Evolutionary conservation across 2,797 vertebrate genomes (phyloP).

Genomic region (Intellagama lesueurii): DNA sequence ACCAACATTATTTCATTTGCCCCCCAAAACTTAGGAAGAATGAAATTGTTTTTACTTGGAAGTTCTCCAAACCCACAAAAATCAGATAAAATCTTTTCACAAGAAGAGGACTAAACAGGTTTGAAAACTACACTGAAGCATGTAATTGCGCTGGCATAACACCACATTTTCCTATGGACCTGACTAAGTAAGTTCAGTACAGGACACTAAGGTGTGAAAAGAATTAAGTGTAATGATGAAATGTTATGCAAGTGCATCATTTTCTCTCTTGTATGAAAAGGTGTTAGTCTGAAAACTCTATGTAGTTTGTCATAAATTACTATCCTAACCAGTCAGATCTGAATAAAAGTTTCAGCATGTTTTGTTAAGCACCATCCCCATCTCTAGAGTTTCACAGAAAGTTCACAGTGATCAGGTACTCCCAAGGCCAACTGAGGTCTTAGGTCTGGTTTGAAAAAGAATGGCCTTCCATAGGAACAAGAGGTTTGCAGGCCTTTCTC

Average conservation of each 20-base stretch:
- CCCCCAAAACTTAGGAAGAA: background rate
- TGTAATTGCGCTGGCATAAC: background rate
- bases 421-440: background rate
- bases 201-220: background rate
- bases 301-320: background rate
- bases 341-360: background rate
- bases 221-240: background rate
- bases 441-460: background rate
- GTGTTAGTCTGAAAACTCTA: background rate
- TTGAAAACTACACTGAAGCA: background rate
- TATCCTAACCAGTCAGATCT: background rate
- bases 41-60: background rate
- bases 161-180: background rate
- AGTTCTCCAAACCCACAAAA: background rate
- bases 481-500: background rate
- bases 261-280: background rate
- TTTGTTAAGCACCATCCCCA: background rate
- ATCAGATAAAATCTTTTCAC: background rate
- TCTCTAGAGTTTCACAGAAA: background rate
- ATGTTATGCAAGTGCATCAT: background rate
- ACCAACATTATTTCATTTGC: background rate
- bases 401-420: constrained; percentile 32
- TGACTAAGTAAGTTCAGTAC: background rate
- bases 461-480: background rate
- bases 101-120: background rate